Conservation (phyloP, 2,888 invertebrate genomes). For the Pantelozetes paolii region DNA sequence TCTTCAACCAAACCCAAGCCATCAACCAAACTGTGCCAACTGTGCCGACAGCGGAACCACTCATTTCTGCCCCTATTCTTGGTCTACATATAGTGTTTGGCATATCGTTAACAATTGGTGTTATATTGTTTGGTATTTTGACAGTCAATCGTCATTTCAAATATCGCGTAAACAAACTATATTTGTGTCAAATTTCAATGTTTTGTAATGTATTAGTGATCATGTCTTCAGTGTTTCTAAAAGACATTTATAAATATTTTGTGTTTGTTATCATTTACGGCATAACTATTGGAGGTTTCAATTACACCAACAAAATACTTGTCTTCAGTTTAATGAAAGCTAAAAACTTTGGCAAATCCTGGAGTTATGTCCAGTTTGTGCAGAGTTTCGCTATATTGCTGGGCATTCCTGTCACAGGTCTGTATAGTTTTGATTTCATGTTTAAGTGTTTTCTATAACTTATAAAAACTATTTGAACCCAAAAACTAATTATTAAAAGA, state of each 20-base stretch:
- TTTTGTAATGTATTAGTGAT: not conserved
- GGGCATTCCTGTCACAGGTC: conserved; percentile 20
- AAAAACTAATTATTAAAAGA: too few species aligned
- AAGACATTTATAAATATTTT: not conserved
- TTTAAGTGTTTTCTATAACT: too few species aligned
- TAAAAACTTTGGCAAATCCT: conserved; percentile 12
- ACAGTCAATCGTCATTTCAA: conserved; percentile 15
- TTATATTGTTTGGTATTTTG: conserved; percentile 6
- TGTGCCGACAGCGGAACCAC: not conserved
- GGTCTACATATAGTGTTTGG: not conserved
- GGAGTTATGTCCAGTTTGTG: conserved; percentile 23
- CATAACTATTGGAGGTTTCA: conserved; percentile 2
- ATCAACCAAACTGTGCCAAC: not conserved
- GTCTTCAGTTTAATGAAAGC: conserved; percentile 26
- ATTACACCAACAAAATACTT: conserved; percentile 19
- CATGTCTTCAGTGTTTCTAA: not conserved
- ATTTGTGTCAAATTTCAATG: conserved; percentile 26
- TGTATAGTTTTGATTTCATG: too few species aligned
- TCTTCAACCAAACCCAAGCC: not conserved
- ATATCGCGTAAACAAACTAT: not conserved
- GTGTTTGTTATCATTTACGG: conserved; percentile 7
- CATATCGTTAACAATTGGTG: conserved; percentile 13
- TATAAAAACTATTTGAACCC: too few species aligned
- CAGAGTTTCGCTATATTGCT: not conserved
- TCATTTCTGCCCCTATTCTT: not conserved